Evolutionary conservation across 2,113 vertebrate species (phyloP), one percentile per base, ranked within the genome.

Genomic region (Bucco capensis): DNA sequence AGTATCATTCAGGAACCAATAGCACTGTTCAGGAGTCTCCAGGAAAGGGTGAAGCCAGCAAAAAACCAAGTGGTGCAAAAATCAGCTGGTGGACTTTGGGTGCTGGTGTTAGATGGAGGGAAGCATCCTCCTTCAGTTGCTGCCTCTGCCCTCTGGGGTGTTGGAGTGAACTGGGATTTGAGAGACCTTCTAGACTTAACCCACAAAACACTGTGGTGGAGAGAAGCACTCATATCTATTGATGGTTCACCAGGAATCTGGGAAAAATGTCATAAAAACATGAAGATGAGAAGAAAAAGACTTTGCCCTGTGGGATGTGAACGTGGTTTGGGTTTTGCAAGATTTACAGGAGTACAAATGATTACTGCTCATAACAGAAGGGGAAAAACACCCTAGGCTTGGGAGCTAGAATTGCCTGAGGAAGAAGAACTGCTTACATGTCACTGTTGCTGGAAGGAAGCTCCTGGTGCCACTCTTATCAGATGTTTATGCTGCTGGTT

Each of bases 41-140:
- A 54, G 30, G 8, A 66, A 66, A 62, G 23, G 35, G 11, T 61
- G 42, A 82, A 72, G 19, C 7, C 53, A 46, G 28, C 22, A 33
- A 42, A 42, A 42, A 42, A 42, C 40, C 40, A 42, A 42, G 1
- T 4, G 21, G 12, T 66, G 17, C 46, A 49, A 44, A 76, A 25
- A 66, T 6, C 0, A 5, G 14, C 5, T 49, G 24, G 16, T 50
- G 22, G 19, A 11, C 38, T 49, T 6, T 12, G 4, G 4, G 2
- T 60, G 19, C 14, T 77, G 40, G 33, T 56, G 11, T 74, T 42
- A 30, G 30, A 42, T 49, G 18, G 25, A 67, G 40, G 40, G 40
- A 56, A 85, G 15, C 22, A 49, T 67, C 23, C 19, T 56, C 14
- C 89, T 65, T 71, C 65, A 37, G 22, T 37, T 49, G 35, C 23